Conservation (phyloP, 2,113 vertebrate genomes). For the Recurvirostra avosetta region DNA sequence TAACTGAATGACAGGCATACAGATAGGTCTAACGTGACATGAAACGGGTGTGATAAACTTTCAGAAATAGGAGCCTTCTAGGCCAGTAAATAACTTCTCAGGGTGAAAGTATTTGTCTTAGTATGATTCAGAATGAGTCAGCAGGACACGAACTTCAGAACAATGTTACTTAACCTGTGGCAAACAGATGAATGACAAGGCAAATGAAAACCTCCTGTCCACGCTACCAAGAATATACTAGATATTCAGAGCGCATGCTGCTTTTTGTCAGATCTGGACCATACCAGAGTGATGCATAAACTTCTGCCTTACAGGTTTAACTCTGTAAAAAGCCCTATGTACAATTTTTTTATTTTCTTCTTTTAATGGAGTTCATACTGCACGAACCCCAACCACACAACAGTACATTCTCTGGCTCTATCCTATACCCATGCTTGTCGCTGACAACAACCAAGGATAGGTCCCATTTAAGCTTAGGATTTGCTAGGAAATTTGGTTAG, state of each 20-base stretch:
- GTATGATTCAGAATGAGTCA: conserved; percentile 49
- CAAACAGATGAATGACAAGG: neutral
- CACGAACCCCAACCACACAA: neutral
- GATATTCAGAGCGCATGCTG: neutral
- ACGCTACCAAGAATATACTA: neutral
- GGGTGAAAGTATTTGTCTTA: conserved; percentile 33
- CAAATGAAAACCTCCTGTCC: neutral
- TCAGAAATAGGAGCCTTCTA: neutral
- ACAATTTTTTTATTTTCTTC: neutral
- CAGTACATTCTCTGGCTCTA: neutral
- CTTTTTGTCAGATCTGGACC: neutral
- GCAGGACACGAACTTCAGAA: conserved; percentile 9
- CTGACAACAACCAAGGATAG: neutral
- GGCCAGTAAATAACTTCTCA: conserved; percentile 38
- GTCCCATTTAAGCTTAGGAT: neutral
- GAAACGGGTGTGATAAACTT: neutral
- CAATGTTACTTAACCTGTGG: neutral
- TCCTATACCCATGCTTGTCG: neutral
- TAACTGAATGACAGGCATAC: neutral
- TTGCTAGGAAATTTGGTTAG: neutral
- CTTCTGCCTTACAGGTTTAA: neutral
- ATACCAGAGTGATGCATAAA: neutral
- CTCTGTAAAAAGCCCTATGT: neutral
- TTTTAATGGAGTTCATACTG: neutral
- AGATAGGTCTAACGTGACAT: neutral